Conservation (phyloP, 2,113 vertebrate species). For the Cacatua alba region DNA sequence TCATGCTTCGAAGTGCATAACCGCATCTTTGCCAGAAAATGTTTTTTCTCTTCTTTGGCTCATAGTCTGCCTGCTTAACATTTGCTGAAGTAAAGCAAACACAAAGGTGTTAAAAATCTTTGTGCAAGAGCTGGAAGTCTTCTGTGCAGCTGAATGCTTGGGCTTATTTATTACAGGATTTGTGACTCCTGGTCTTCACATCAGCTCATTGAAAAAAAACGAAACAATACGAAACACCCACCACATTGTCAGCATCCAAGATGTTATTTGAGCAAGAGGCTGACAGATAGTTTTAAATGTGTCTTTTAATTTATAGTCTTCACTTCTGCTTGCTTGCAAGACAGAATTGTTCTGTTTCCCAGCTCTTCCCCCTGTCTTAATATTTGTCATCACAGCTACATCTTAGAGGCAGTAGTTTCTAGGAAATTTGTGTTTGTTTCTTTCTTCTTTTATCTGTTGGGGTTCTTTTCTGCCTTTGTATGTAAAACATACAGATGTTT, state of each 20-base stretch:
- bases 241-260: neutral
- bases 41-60: constrained; percentile 25
- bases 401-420: neutral
- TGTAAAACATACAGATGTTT: neutral
- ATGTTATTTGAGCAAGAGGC: constrained; percentile 39
- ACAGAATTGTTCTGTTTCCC: neutral
- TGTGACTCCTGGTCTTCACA: constrained; percentile 5
- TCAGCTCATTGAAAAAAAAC: constrained; percentile 1
- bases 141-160: constrained; percentile 7
- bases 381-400: neutral
- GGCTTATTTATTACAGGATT: constrained; percentile 32
- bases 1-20: constrained; percentile 16
- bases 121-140: neutral
- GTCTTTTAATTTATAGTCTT: neutral
- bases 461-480: neutral
- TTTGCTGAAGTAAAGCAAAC: constrained; percentile 43
- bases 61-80: constrained; percentile 6
- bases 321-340: neutral
- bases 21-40: constrained; percentile 12
- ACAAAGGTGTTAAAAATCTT: constrained; percentile 46
- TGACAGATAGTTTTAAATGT: constrained; percentile 8
- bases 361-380: neutral
- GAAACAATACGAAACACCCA: neutral
- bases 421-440: neutral
- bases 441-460: neutral